Conservation (phyloP, 2,113 vertebrate species). For the Regulus satrapa region DNA sequence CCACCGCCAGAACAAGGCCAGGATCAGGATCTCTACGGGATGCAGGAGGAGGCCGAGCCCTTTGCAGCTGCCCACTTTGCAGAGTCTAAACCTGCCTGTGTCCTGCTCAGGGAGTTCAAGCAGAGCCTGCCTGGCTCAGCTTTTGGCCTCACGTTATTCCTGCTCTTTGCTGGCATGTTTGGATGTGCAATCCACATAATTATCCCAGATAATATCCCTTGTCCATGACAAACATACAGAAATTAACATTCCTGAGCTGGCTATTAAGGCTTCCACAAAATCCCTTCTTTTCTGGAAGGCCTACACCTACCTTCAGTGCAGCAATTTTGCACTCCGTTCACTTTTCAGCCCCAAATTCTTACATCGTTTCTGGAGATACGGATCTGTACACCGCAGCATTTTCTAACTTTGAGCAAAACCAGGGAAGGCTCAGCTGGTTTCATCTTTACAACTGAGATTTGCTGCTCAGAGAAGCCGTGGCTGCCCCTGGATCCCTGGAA, state of each 20-base stretch:
- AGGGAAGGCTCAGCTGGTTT: neutral
- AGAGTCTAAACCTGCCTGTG: neutral
- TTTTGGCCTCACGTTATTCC: neutral
- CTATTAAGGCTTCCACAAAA: neutral
- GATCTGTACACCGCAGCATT: neutral
- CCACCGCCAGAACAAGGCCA: neutral
- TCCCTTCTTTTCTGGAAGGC: neutral
- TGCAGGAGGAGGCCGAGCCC: rapidly evolving
- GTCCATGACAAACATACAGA: neutral
- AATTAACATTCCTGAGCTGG: constrained; percentile 4
- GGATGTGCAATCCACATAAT: neutral
- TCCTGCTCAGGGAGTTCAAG: neutral
- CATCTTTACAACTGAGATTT: neutral
- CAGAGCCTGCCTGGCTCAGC: neutral
- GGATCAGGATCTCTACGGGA: rapidly evolving
- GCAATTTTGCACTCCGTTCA: neutral
- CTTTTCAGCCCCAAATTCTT: neutral
- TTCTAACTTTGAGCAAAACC: neutral
- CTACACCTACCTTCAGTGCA: neutral
- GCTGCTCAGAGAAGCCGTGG: neutral
- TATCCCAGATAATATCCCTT: neutral
- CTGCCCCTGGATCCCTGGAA: neutral
- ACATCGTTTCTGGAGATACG: neutral
- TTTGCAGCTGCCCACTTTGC: neutral
- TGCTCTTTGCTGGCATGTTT: neutral